Evolutionary conservation across 2,113 vertebrate species (phyloP).

Genomic region (Lepus americanus): DNA sequence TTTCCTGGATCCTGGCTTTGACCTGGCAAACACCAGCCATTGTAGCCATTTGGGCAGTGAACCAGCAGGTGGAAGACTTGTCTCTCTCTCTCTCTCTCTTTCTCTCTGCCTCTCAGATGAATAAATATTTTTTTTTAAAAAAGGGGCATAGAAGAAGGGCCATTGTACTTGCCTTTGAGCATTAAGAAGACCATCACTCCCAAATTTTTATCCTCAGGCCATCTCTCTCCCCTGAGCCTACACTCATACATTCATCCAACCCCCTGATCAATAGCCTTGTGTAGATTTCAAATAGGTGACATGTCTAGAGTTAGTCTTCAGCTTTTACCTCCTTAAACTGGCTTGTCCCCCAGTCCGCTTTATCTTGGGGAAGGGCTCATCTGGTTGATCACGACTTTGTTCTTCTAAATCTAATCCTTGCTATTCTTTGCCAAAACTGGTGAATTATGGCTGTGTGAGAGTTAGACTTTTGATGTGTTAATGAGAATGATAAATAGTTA

Average conservation of each 20-base stretch:
- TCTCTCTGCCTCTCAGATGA: no score
- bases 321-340: not conserved
- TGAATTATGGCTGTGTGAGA: constrained; percentile 13
- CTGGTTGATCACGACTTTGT: not conserved
- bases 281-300: not conserved
- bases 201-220: not conserved
- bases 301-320: not conserved
- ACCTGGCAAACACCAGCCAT: no score
- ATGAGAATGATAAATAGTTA: constrained; percentile 21
- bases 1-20: no score
- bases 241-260: not conserved
- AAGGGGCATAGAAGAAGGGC: not conserved
- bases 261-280: not conserved
- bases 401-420: not conserved
- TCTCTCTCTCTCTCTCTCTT: no score
- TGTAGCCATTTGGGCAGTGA: no score
- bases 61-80: no score
- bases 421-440: not conserved
- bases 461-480: constrained; percentile 46
- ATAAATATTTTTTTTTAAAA: no score
- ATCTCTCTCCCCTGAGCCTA: not conserved
- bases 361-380: not conserved
- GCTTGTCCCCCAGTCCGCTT: not conserved
- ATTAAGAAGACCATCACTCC: not conserved
- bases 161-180: not conserved